Evolutionary conservation across 2,797 vertebrate species (phyloP).

Genomic region (Myripristis murdjan): DNA sequence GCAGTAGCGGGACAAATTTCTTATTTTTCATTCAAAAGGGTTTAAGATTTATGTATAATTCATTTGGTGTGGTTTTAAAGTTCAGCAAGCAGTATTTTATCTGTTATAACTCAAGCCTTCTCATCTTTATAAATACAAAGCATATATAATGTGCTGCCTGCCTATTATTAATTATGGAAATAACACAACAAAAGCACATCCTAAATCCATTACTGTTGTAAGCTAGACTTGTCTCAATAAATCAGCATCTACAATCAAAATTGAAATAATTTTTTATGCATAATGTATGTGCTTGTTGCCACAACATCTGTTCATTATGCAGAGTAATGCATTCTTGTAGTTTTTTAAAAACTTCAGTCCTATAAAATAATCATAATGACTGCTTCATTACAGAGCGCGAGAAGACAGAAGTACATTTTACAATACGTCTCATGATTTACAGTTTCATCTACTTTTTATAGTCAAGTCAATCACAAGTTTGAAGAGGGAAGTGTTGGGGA

Average conservation of each 20-base stretch:
- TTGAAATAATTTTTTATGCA: constrained; percentile 97
- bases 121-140: constrained; percentile 87
- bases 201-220: constrained; percentile 97
- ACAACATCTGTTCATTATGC: constrained; percentile 98
- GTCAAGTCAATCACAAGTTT: constrained; percentile 87
- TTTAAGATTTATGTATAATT: constrained; percentile 84
- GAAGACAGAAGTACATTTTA: constrained; percentile 86
- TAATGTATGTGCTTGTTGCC: constrained; percentile 97
- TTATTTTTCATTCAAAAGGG: constrained; percentile 75
- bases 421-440: constrained; percentile 87
- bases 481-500: constrained; percentile 77
- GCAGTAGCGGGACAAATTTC: constrained; percentile 23
- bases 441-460: constrained; percentile 86
- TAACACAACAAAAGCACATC: constrained; percentile 96
- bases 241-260: constrained; percentile 99
- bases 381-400: constrained; percentile 88
- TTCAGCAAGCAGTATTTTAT: constrained; percentile 80
- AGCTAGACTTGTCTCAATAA: constrained; percentile 97
- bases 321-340: constrained; percentile 97
- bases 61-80: constrained; percentile 82
- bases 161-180: constrained; percentile 96
- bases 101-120: constrained; percentile 83
- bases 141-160: constrained; percentile 86
- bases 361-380: constrained; percentile 94
- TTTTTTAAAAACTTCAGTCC: constrained; percentile 95